Base-by-base conservation (phyloP, 2,888 invertebrate genomes). In the Drosophila ustulata region DNA sequence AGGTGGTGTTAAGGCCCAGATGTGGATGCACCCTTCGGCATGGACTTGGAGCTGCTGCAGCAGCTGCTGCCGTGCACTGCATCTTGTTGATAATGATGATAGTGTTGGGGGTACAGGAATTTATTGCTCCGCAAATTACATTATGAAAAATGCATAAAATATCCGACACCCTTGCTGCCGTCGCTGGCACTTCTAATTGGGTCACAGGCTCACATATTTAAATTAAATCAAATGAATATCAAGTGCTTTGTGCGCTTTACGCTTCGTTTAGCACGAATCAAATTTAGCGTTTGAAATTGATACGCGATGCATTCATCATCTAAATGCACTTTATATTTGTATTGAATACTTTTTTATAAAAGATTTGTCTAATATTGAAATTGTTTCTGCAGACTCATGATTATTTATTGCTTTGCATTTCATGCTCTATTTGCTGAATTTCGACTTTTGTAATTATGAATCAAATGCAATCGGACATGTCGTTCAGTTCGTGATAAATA, bases 101-200 rank as follows among this genome's bases (percentile, higher is more conserved):
- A 84, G 82, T 75, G 88, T 32, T 51, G 53, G 82, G 69, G 71
- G 58, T 56, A 65, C 49, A 66, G 65, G 73, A 88, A 83, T 83
- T 87, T 83, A 83, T 83, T 75, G 81, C 82, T 63, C 82, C 70
- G 89, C 72, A 83, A 83, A 83, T 83, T 89, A 84, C 89, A 81
- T 89, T 88, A 89, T 89, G 89, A 89, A 85, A 88, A 79, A 85
- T 89, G 77, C 87, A 88, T 85, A 85, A 75, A 82, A 71, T 71
- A 51, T 37, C 39, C 52, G 45, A 30, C 11, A 39, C 5, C 9
- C 37, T 28, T 8, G 23, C 45, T 23, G 1, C 18, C 47, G 13
- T 30, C n/a, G 41, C 41, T 51, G 55, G n/a, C 50, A 67, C 7
- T 32, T 53, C 30, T 64, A 75, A 75, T 79, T 75, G 55, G 79